Conservation (phyloP, 2,888 invertebrate genomes). For the Acleris literana region DNA sequence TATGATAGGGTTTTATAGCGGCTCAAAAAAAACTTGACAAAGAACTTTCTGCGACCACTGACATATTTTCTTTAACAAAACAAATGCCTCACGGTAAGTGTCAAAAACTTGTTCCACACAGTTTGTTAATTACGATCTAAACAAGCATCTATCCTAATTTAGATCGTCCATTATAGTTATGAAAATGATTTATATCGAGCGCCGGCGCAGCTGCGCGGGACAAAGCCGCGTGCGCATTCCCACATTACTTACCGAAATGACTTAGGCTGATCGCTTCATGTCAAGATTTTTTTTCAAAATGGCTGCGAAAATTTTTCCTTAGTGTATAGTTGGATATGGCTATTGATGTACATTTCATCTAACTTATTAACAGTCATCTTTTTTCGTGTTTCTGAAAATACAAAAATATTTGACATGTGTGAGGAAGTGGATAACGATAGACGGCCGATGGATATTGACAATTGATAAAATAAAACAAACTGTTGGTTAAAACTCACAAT, state of each 20-base stretch:
- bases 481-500: no score
- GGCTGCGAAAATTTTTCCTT: background rate
- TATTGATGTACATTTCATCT: background rate
- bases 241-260: slow-evolving; percentile 76
- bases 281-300: background rate
- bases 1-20: no score
- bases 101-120: slow-evolving; percentile 27
- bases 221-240: slow-evolving; percentile 62
- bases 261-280: slow-evolving; percentile 50
- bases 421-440: no score
- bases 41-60: no score
- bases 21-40: no score
- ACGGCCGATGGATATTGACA: no score
- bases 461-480: no score
- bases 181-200: slow-evolving; percentile 69
- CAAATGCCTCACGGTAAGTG: slow-evolving; percentile 1
- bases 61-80: background rate
- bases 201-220: slow-evolving; percentile 63
- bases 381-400: no score
- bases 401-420: no score
- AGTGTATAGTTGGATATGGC: no score
- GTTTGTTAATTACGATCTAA: slow-evolving; percentile 54
- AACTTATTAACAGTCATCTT: no score
- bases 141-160: slow-evolving; percentile 60
- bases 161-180: slow-evolving; percentile 57